phyloP scores from a whole-genome alignment of 2,888 invertebrate genomes.

The Cinara cedri region DNA sequence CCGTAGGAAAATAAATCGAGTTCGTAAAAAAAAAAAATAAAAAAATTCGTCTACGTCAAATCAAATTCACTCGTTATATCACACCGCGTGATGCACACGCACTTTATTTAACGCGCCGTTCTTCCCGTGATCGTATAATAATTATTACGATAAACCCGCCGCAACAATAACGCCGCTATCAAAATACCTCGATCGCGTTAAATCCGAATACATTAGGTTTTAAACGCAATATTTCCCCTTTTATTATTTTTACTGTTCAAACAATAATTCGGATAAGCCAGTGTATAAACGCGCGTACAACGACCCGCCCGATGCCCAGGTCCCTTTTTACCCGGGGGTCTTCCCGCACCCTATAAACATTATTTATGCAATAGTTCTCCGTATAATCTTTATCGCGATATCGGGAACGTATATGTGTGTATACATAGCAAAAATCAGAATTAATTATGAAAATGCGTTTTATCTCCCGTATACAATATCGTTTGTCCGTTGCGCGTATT shows the following conservation, averaged over 20 bases:
- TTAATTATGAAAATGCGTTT: not conserved
- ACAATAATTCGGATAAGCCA: constrained; percentile 49
- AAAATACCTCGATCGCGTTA: not conserved
- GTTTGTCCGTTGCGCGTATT: too few species aligned
- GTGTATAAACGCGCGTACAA: constrained; percentile 36
- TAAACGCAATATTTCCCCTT: constrained; percentile 21
- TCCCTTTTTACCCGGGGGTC: constrained; percentile 24
- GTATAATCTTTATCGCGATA: not conserved
- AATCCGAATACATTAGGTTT: constrained; percentile 15
- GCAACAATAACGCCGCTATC: not conserved
- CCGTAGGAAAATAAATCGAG: too few species aligned
- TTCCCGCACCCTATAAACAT: constrained; percentile 3
- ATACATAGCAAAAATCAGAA: not conserved
- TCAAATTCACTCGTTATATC: too few species aligned
- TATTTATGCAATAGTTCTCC: constrained; percentile 41
- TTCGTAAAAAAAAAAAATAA: too few species aligned
- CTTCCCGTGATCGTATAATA: too few species aligned
- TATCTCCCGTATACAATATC: not conserved
- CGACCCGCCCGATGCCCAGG: not conserved
- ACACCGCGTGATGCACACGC: too few species aligned
- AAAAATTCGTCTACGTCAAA: too few species aligned
- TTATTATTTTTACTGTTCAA: constrained; percentile 46
- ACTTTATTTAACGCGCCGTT: too few species aligned
- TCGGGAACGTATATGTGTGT: not conserved
- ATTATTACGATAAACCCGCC: too few species aligned